Percentiles rank a stretch among this genome's conserved stretches.
Evolutionary conservation across 1,140 invertebrate species (phyloP).

Genomic region (Matsumurasca onukii): DNA sequence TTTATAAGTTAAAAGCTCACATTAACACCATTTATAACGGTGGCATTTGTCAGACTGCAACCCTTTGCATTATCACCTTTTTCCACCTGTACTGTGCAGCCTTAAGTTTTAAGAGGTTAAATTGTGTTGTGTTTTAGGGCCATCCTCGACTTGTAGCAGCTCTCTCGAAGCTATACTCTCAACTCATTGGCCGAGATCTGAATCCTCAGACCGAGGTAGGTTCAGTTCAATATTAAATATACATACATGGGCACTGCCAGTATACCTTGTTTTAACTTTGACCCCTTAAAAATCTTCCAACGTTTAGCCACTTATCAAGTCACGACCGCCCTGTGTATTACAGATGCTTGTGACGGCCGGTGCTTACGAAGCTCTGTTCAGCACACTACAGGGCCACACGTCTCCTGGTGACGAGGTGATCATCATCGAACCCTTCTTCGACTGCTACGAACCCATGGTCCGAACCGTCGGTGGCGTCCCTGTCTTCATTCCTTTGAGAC

Average conservation of each 20-base stretch:
- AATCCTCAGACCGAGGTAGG: slow-evolving; percentile 82
- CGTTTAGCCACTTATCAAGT: too few species aligned
- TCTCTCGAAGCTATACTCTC: slow-evolving; percentile 81
- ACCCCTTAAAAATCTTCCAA: too few species aligned
- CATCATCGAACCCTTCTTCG: slow-evolving; percentile 98
- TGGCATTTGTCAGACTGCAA: too few species aligned
- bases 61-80: too few species aligned
- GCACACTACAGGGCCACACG: slow-evolving; percentile 80
- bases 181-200: slow-evolving; percentile 69
- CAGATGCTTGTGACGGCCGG: slow-evolving; percentile 87
- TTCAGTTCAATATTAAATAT: too few species aligned
- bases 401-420: slow-evolving; percentile 89
- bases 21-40: too few species aligned
- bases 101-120: too few species aligned
- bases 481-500: slow-evolving; percentile 84
- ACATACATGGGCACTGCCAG: too few species aligned
- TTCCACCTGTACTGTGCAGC: too few species aligned
- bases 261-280: too few species aligned
- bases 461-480: slow-evolving; percentile 81
- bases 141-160: slow-evolving; percentile 87
- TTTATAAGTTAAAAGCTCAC: too few species aligned
- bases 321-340: too few species aligned
- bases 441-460: slow-evolving; percentile 97
- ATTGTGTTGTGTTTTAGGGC: slow-evolving; percentile 68
- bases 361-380: slow-evolving; percentile 91